These are phyloP conservation scores for Empis livida DNA, from an alignment of 2,888 invertebrate species.

Conservation along the genomic window DNA sequence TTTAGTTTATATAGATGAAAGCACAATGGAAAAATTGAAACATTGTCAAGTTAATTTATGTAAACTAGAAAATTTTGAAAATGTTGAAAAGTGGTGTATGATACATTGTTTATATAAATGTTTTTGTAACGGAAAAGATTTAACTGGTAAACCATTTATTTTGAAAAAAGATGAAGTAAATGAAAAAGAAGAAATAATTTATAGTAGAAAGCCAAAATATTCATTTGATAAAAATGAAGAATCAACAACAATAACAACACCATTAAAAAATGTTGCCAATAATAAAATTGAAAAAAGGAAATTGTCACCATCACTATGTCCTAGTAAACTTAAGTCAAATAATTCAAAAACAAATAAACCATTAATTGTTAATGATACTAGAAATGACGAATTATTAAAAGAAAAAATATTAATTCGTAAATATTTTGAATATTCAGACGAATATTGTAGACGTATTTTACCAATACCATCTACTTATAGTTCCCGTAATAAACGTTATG, in stretches of 20 bases:
- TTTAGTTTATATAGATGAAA: slow-evolving; percentile 19
- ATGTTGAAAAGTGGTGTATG: slow-evolving; percentile 52
- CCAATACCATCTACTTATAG: slow-evolving; percentile 21
- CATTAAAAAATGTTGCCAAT: too few species aligned
- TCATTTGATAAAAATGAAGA: slow-evolving; percentile 26
- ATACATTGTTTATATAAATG: slow-evolving; percentile 52
- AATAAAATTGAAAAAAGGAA: not conserved
- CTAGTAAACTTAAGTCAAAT: not conserved
- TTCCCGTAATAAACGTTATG: slow-evolving; percentile 19
- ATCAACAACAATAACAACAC: not conserved
- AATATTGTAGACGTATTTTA: slow-evolving; percentile 21
- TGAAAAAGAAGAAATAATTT: slow-evolving; percentile 20
- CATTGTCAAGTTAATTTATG: slow-evolving; percentile 27
- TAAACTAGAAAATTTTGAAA: slow-evolving; percentile 26
- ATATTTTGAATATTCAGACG: slow-evolving; percentile 12
- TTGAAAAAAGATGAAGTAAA: slow-evolving; percentile 16
- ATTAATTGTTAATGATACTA: not conserved
- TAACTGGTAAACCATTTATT: slow-evolving; percentile 22
- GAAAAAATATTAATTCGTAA: slow-evolving; percentile 10
- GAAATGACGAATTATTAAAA: slow-evolving; percentile 11
- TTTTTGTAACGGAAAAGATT: slow-evolving; percentile 41
- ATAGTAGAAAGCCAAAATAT: slow-evolving; percentile 20
- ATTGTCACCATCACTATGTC: too few species aligned
- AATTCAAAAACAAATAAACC: not conserved
- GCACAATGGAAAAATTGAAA: slow-evolving; percentile 19